phyloP scores from a whole-genome alignment of 2,888 invertebrate species.

The Eueremaeus valkanovi region DNA sequence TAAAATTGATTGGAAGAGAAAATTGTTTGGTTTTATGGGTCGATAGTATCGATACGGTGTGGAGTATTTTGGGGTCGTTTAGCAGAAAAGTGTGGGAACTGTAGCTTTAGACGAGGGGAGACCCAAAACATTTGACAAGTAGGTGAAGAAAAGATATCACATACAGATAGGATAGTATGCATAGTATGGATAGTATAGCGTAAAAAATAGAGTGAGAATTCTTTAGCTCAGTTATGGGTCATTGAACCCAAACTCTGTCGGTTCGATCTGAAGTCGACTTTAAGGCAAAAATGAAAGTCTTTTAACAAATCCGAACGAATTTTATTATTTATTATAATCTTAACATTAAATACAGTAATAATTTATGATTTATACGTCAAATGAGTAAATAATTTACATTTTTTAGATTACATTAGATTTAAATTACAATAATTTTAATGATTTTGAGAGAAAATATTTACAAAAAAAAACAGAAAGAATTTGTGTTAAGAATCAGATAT shows the following conservation, averaged over 20 bases:
- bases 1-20: too few relatives aligned
- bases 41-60: not conserved
- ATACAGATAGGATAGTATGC: too few relatives aligned
- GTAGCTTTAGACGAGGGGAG: conserved; percentile 4
- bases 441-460: conserved; percentile 14
- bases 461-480: conserved; percentile 22
- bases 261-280: not conserved
- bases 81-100: not conserved
- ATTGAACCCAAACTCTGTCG: conserved; percentile 37
- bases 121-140: conserved; percentile 14
- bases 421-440: conserved; percentile 30
- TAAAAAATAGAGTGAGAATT: conserved; percentile 36
- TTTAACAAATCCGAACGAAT: not conserved
- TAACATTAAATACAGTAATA: conserved; percentile 28
- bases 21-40: not conserved
- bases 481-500: conserved; percentile 9
- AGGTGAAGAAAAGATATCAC: conserved; percentile 30
- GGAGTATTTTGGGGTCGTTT: conserved; percentile 21
- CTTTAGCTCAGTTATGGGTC: conserved; percentile 39
- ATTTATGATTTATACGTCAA: not conserved
- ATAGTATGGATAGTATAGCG: conserved; percentile 12
- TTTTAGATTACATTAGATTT: conserved; percentile 7
- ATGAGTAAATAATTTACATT: conserved; percentile 8
- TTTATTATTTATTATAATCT: conserved; percentile 27
- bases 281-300: conserved; percentile 24